Conservation (phyloP, 2,113 vertebrate species). For the Noturus placidus region DNA sequence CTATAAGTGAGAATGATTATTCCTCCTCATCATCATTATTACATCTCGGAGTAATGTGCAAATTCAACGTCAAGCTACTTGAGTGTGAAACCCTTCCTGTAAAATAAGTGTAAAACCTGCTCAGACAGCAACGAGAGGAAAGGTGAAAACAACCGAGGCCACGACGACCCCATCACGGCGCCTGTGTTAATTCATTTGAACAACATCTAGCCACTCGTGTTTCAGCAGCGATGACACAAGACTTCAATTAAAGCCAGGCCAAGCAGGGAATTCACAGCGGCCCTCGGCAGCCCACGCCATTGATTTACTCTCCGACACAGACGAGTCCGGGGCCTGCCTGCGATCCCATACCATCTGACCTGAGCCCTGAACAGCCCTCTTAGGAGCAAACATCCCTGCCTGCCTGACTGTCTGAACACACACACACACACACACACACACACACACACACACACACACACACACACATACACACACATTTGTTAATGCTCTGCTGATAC, state of each 20-base stretch:
- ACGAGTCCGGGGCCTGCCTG: neutral
- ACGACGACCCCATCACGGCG: constrained; percentile 46
- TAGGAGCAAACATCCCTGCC: constrained; percentile 5
- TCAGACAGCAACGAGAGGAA: neutral
- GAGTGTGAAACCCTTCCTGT: neutral
- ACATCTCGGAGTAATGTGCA: neutral
- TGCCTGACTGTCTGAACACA: constrained; percentile 8
- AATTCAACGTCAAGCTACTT: neutral
- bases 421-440: constrained; percentile 27
- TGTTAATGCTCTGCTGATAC: constrained; percentile 9
- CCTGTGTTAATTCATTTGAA: constrained; percentile 43
- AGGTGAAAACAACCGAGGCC: neutral
- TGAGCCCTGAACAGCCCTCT: constrained; percentile 15
- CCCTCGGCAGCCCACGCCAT: constrained; percentile 31
- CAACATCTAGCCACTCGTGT: constrained; percentile 43
- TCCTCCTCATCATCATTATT: neutral
- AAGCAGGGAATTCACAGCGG: constrained; percentile 42
- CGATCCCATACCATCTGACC: constrained; percentile 27
- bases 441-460: constrained; percentile 21
- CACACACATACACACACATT: constrained; percentile 17
- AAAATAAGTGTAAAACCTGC: neutral
- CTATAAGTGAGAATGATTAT: neutral
- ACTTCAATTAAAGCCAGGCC: constrained; percentile 54
- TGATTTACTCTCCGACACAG: constrained; percentile 42
- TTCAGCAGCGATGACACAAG: constrained; percentile 48